Percentiles rank a stretch among this genome's conserved stretches.
phyloP scores from a whole-genome alignment of 1,140 invertebrate genomes.

The Dreissena polymorpha region DNA sequence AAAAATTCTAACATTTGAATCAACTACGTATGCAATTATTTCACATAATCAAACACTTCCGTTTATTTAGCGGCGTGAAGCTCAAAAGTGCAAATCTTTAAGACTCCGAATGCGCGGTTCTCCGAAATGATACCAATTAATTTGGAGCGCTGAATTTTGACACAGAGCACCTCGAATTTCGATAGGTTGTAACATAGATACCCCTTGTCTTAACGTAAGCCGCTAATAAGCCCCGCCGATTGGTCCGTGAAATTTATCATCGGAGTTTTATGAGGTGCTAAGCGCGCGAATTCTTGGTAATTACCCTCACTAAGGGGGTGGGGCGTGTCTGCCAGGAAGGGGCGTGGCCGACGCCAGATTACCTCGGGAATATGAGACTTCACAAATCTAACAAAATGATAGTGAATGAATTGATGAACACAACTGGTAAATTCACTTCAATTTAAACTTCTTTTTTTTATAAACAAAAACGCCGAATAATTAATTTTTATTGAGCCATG shows the following conservation, averaged over 20 bases:
- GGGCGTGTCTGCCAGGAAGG: conserved; percentile 33
- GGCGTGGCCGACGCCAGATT: conserved; percentile 11
- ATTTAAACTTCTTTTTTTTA: too few relatives aligned
- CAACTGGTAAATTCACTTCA: too few relatives aligned
- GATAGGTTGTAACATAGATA: conserved; percentile 28
- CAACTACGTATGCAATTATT: too few relatives aligned
- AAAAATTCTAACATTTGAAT: too few relatives aligned
- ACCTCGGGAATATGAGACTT: background rate
- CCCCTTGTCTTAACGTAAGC: conserved; percentile 27
- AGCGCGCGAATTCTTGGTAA: conserved; percentile 30
- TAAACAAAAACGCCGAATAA: too few relatives aligned
- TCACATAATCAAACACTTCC: too few relatives aligned
- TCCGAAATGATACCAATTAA: conserved; percentile 48
- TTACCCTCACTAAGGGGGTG: conserved; percentile 23
- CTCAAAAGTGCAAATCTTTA: too few relatives aligned
- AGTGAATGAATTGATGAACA: background rate
- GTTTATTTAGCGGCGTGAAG: too few relatives aligned
- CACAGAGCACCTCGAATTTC: background rate
- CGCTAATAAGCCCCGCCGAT: conserved; percentile 46
- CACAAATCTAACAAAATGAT: background rate
- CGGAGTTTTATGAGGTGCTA: conserved; percentile 55
- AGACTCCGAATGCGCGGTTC: background rate
- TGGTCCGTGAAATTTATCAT: conserved; percentile 44
- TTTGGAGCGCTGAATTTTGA: conserved; percentile 28
- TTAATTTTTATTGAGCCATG: too few relatives aligned